Evolutionary conservation across 2,888 invertebrate species (phyloP), one percentile per base, ranked within the genome.

Genomic region (Temnothorax rugatulus): DNA sequence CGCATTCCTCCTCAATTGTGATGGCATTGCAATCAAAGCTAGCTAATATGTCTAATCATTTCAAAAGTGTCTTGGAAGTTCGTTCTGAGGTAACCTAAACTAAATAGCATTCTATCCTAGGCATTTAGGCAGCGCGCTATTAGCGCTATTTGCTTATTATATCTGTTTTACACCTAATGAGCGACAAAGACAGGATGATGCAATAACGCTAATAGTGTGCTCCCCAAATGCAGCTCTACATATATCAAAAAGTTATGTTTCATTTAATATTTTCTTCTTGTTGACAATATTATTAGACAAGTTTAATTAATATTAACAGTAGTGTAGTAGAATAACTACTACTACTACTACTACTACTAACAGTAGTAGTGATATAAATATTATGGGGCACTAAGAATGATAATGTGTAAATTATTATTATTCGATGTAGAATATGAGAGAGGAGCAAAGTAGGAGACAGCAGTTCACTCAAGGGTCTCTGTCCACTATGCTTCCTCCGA

Each of bases 21-120:
- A 96, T 99, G 85, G 97, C 98, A 7, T 95, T 99, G 85, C 99
- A 99, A 95, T 99, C 99, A 1, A 98, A 99, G 95, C 95, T 99
- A 90, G 99, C 99, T 50, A 97, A 97, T 87, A 99, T 99, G 98
- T 99, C 99, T 68, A 99, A 98, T 88, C 98, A 99, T 93, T 99
- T 99, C 95, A 99, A 99, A 95, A 98, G 98, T 95, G 99, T 99
- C 68, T 96, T 99, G 82, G 99, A 99, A 96, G 98, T 99, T 29
- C 96, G 99, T 92, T 99, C 99, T 21, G 99, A 99, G 96, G 97
- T 96, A 38, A 34, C 11, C 18, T 5, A 34, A 47, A 29, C 29
- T 29, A 4, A 29, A 29, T 29, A 29, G 29, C 29, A 29, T 29
- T 29, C 29, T 29, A 4, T 29, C 29, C 29, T 29, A 29, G 4